Evolutionary conservation across 2,113 vertebrate species (phyloP), one percentile per base, ranked within the genome.

Genomic region (Brachyistius frenatus): DNA sequence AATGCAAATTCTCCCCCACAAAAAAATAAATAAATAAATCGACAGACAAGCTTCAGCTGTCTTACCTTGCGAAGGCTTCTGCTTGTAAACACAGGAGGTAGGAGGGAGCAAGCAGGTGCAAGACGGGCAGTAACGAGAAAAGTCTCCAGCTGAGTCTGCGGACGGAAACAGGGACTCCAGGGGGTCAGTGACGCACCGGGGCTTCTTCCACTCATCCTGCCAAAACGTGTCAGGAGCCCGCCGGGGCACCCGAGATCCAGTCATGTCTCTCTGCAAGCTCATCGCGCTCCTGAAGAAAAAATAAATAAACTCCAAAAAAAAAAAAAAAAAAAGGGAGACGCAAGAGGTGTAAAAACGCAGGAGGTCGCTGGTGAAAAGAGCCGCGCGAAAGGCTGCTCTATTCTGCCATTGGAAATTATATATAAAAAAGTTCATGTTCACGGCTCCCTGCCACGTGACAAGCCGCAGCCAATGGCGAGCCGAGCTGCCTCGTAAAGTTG

Each of bases 391-490:
- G 96, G 96, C 96, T 93, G 95, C 95, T 96, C 95, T 97, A 96
- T 97, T 96, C 96, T 94, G 94, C 95, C 96, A 96, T 97, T 96
- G 96, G 96, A 97, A 97, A 97, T 97, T 96, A 98, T 89, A 92
- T 86, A 91, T 89, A 92, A 97, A 90, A 82, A 93, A 98, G 97
- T 99, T 98, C 96, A 98, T 97, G 96, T 97, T 98, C 97, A 97
- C 94, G 96, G 96, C 96, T 96, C 93, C 93, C 85, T 88, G 94
- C 91, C 98, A 99, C 95, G 97, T 99, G 98, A 97, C 94, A 71
- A 30, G 88, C 93, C 93, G 93, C 84, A 91, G 94, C 98, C 97
- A 99, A 98, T 99, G 70, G 95, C 95, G 96, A 87, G 94, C 92
- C 92, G 93, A 92, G 95, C 86, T 88, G 94, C 93, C 95, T 99